A percentile compares a stretch with the other conserved stretches of the same genome.
These are phyloP conservation scores for Saturnia pavonia DNA, from an alignment of 2,888 invertebrate genomes.

Conservation along the genomic window DNA sequence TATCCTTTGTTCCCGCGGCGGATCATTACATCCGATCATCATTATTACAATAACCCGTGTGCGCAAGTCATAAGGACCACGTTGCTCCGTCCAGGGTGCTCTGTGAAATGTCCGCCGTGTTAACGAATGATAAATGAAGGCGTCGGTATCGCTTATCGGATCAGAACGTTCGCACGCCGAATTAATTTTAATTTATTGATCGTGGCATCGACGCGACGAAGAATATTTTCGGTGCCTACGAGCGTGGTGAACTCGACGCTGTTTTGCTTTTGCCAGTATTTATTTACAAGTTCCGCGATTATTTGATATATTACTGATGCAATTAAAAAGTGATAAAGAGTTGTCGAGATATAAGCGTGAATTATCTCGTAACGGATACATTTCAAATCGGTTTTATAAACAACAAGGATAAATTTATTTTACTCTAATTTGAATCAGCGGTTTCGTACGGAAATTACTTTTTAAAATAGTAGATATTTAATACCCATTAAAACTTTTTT, in stretches of 20 bases:
- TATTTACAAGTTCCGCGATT: slow-evolving; percentile 53
- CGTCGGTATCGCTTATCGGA: slow-evolving; percentile 81
- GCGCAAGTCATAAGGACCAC: slow-evolving; percentile 58
- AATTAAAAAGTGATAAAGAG: slow-evolving; percentile 25
- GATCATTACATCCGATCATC: slow-evolving; percentile 71
- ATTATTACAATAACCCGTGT: slow-evolving; percentile 55
- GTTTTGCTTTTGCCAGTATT: slow-evolving; percentile 65
- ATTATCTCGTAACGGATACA: neutral
- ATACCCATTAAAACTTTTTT: neutral
- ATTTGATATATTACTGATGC: slow-evolving; percentile 40
- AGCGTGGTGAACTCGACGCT: slow-evolving; percentile 60
- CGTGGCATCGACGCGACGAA: slow-evolving; percentile 76
- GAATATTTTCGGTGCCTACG: slow-evolving; percentile 78
- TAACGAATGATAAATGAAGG: slow-evolving; percentile 82
- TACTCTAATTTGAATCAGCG: neutral
- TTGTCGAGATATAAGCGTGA: neutral
- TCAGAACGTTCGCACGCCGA: slow-evolving; percentile 81
- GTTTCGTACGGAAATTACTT: neutral
- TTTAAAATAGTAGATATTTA: neutral
- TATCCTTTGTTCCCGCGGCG: slow-evolving; percentile 70
- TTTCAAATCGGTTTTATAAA: neutral
- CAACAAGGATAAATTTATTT: neutral
- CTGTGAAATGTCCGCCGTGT: slow-evolving; percentile 80
- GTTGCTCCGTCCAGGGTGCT: slow-evolving; percentile 57
- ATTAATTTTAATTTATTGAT: slow-evolving; percentile 83